Percentiles rank a stretch among this genome's conserved stretches.
These are phyloP conservation scores for Podarcis muralis DNA, from an alignment of 2,113 vertebrate genomes.

Conservation along the genomic window DNA sequence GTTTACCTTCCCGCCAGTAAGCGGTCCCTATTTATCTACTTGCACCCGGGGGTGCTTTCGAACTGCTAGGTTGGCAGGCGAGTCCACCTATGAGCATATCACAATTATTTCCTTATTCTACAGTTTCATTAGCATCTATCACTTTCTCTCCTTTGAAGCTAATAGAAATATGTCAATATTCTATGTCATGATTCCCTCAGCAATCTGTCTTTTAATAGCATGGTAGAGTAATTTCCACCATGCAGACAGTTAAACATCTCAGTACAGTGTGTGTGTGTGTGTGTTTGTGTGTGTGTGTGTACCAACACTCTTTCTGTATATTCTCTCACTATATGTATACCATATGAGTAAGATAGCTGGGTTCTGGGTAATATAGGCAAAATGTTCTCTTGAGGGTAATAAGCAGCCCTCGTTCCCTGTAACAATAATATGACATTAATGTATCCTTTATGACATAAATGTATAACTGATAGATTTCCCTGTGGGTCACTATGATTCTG, in stretches of 20 bases:
- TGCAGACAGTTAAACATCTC: constrained; percentile 15
- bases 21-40: no score
- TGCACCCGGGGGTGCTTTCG: no score
- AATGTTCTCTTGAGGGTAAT: constrained; percentile 32
- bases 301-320: neutral
- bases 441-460: constrained; percentile 21
- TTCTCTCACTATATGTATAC: no score
- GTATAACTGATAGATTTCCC: constrained; percentile 27
- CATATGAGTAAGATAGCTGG: neutral
- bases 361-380: constrained; percentile 8
- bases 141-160: neutral
- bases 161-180: neutral
- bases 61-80: no score
- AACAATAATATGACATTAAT: constrained; percentile 42
- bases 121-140: neutral
- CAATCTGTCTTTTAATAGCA: neutral
- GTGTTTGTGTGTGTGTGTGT: neutral
- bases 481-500: constrained; percentile 27
- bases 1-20: no score
- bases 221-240: neutral
- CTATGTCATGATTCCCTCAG: neutral
- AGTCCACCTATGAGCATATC: no score
- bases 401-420: constrained; percentile 2
- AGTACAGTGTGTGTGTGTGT: neutral
- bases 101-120: neutral